Base-by-base conservation (phyloP, 2,888 invertebrate genomes). In the Andrena bicolor region DNA sequence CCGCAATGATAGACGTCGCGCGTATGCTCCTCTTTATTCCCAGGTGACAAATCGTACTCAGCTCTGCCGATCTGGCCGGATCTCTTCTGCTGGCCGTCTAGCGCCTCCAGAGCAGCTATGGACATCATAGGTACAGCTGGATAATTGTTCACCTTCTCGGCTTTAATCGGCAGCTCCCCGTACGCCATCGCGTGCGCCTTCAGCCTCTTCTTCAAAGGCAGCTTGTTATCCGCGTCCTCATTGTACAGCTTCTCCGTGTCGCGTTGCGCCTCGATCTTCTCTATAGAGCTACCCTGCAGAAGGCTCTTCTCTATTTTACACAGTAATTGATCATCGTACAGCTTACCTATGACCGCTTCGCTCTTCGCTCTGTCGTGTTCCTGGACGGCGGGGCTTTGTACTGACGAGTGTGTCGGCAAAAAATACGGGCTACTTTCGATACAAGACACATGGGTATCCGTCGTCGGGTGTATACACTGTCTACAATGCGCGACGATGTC, bases 141-240 rank as follows among this genome's bases (percentile, higher is more conserved):
- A 85, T 90, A 90, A 61, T 86, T 89, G 20, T 86, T 78, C n/a
- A 86, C 1, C 13, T 86, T 88, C 30, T 91, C 87, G 0, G 82
- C 70, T 66, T 91, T 91, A 30, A 91, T 85, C 5, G 86, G 70
- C 26, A 86, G 28, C 2, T 90, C 88, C 0, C 87, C 85, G 32
- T 88, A 90, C 1, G 86, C 77, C 75, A 91, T 90, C 23, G 88
- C 86, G 16, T 90, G 90, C 2, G 90, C 92, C 58, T 91, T 93
- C 20, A 92, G 78, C 53, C 94, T 87, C 73, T 94, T 94, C 68
- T 94, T 94, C 16, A 93, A 80, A 4, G 93, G 93, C 61, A 93
- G 71, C 61, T 92, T 93, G 63, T 88, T 91, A 49, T 90, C 89
- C 2, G 88, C 74, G 10, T 90, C 90, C 2, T 81, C 82, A 2